phyloP scores from a whole-genome alignment of 2,113 vertebrate species.

The Morone chrysops region DNA sequence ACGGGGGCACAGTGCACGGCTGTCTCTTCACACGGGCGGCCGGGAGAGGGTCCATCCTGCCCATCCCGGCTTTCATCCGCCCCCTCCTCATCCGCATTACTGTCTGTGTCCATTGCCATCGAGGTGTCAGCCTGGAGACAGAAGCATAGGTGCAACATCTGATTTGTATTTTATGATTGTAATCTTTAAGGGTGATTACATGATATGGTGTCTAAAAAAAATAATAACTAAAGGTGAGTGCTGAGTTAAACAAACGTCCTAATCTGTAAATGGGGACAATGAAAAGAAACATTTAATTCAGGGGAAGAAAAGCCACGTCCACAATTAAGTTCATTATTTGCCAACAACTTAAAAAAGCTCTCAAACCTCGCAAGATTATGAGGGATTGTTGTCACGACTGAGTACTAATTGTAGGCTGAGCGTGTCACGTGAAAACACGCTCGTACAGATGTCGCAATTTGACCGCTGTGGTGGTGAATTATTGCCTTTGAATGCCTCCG shows the following conservation, averaged over 20 bases:
- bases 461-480: slow-evolving; percentile 70
- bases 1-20: slow-evolving; percentile 62
- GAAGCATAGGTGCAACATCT: background rate
- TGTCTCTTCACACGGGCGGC: slow-evolving; percentile 34
- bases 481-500: slow-evolving; percentile 60
- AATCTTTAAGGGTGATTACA: background rate
- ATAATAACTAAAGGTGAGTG: background rate
- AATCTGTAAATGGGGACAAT: background rate
- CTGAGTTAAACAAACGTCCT: background rate
- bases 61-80: slow-evolving; percentile 82
- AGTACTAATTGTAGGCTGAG: slow-evolving; percentile 26
- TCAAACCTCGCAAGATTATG: background rate
- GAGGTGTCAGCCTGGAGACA: slow-evolving; percentile 80
- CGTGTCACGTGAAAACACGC: slow-evolving; percentile 66
- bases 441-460: slow-evolving; percentile 76
- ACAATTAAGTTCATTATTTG: slow-evolving; percentile 14
- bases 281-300: background rate
- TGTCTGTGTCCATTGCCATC: slow-evolving; percentile 83
- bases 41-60: slow-evolving; percentile 73
- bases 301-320: background rate
- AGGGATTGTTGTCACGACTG: slow-evolving; percentile 15
- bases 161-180: background rate
- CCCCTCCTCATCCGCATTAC: slow-evolving; percentile 83
- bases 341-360: slow-evolving; percentile 27
- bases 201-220: background rate